Percentiles rank a stretch among this genome's conserved stretches.
Conservation (phyloP, 2,888 invertebrate species). For the Lasioglossum marginatum region DNA sequence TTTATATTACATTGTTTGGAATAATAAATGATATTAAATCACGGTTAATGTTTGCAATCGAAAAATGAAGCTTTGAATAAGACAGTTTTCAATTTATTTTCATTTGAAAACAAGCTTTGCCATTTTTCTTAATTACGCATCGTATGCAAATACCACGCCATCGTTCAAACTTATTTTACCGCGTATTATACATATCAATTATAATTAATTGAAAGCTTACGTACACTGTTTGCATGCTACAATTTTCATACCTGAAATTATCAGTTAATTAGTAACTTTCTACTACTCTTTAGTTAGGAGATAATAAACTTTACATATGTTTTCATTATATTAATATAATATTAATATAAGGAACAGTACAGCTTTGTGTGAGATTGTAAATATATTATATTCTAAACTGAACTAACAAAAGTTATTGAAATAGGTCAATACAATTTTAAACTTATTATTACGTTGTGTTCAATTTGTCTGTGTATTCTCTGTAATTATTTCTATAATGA, state of each 20-base stretch:
- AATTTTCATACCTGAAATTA: not conserved
- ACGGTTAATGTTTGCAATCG: not conserved
- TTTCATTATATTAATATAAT: no score
- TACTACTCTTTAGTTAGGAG: not conserved
- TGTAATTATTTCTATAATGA: no score
- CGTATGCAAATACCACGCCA: not conserved
- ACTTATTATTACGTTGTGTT: no score
- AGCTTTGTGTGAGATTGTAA: no score
- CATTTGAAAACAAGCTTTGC: not conserved
- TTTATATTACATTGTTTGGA: not conserved
- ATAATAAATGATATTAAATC: not conserved
- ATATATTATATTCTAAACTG: no score
- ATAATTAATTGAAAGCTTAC: not conserved
- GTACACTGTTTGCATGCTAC: not conserved
- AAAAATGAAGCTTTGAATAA: not conserved
- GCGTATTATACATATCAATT: not conserved
- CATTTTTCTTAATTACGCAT: not conserved
- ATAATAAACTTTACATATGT: not conserved
- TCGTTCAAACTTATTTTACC: not conserved
- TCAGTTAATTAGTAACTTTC: not conserved
- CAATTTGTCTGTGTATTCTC: no score
- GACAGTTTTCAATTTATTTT: not conserved
- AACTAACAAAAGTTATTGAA: no score
- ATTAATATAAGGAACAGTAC: no score
- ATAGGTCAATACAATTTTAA: no score